Base-by-base conservation (phyloP, 2,888 invertebrate species). In the Brachyptera risi region DNA sequence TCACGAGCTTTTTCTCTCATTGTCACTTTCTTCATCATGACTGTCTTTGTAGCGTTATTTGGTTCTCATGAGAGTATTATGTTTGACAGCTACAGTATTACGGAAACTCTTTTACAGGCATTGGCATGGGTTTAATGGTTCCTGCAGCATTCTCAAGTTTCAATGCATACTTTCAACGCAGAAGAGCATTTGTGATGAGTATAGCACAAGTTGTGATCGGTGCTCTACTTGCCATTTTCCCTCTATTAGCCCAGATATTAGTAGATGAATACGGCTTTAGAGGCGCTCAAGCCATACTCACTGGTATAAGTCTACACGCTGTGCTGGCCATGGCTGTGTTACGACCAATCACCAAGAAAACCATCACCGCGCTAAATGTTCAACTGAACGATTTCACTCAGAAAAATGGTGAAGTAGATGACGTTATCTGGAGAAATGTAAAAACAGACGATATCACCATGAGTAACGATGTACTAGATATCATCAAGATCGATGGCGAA, bases 121-220 rank as follows among this genome's bases (percentile, higher is more conserved):
- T 85, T 13, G 89, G 87, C 4, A 83, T 87, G 58, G 90, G 90
- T 0, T 75, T 89, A 0, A 84, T 89, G 77, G 78, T 88, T 63
- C 88, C 89, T 37, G 82, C 88, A 2, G 80, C 84, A 49, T 87
- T 85, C 66, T 86, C 88, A 1, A 84, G 85, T 4, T 87, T 90
- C 68, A 89, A 90, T 68, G 81, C 83, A 64, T 90, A 88, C 69
- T 90, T 90, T 68, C 82, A 84, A 0, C 81, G 82, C 68, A 85
- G 80, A 69, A 78, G 88, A 4, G 84, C 85, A 0, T 79, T 86
- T 58, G 85, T 88, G 78, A 89, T 88, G 86, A 85, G 87, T 60
- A 79, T 85, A 11, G 82, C 86, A n/a, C 90, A 90, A 72, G 82
- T 85, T 0, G 74, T 87, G 65, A 84, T 88, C 67, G 87, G 86